phyloP scores from a whole-genome alignment of 2,888 invertebrate species.

The Thymelicus acteon region DNA sequence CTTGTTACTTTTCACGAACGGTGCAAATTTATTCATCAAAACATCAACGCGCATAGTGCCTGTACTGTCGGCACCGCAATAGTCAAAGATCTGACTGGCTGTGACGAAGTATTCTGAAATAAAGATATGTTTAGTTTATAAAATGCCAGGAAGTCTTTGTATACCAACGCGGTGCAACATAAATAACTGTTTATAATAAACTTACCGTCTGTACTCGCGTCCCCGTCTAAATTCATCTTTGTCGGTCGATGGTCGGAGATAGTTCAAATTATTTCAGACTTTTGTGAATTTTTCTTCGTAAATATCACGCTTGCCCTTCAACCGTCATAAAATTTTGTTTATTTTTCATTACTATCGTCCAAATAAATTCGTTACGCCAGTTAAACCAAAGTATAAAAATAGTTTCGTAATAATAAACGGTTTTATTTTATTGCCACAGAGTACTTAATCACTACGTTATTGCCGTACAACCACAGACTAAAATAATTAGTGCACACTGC shows the following conservation, averaged over 20 bases:
- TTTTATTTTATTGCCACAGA: constrained; percentile 47
- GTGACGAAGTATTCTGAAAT: constrained; percentile 75
- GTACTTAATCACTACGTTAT: too few relatives aligned
- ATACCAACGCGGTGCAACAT: constrained; percentile 68
- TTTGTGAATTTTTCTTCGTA: constrained; percentile 1
- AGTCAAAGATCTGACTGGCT: constrained; percentile 76
- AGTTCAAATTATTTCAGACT: constrained; percentile 9
- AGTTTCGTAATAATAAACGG: constrained; percentile 54
- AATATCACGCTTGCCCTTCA: constrained; percentile 52
- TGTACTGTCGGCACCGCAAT: constrained; percentile 68
- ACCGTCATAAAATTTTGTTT: constrained; percentile 60
- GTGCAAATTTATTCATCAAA: constrained; percentile 77
- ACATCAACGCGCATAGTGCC: constrained; percentile 67
- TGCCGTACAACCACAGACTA: neutral
- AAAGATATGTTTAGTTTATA: constrained; percentile 55
- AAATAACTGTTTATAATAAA: constrained; percentile 52
- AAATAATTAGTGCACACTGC: too few relatives aligned
- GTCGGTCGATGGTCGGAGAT: constrained; percentile 24
- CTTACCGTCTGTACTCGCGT: constrained; percentile 69
- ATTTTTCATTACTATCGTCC: constrained; percentile 62
- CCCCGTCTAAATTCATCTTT: constrained; percentile 68
- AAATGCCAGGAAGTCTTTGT: constrained; percentile 49
- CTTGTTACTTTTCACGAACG: constrained; percentile 77
- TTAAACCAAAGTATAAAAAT: constrained; percentile 35
- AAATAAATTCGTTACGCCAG: constrained; percentile 63